These are phyloP conservation scores for Oreortyx pictus DNA, from an alignment of 2,797 vertebrate species.

Conservation along the genomic window DNA sequence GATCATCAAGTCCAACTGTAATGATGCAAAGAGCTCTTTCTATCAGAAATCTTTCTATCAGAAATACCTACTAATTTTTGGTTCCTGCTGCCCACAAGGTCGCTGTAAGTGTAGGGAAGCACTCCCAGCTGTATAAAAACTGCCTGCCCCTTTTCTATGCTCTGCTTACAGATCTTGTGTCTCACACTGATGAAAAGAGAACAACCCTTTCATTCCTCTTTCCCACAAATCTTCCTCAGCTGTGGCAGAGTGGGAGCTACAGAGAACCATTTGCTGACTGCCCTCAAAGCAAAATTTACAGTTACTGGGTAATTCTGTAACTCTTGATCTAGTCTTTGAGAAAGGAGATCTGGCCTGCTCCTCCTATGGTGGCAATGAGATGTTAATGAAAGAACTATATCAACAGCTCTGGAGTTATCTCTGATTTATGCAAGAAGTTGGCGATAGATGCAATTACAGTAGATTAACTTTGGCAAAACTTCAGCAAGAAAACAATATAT, in stretches of 20 bases:
- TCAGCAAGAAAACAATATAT: slow-evolving; percentile 9
- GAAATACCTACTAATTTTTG: background rate
- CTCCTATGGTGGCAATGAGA: slow-evolving; percentile 13
- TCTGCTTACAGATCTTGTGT: background rate
- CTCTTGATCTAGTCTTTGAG: background rate
- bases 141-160: background rate
- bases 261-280: rapidly evolving
- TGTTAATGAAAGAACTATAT: slow-evolving; percentile 35
- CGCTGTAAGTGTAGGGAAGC: background rate
- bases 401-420: slow-evolving; percentile 37
- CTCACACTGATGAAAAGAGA: background rate
- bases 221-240: background rate
- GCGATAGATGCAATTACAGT: slow-evolving; percentile 12
- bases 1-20: background rate
- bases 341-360: background rate
- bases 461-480: slow-evolving; percentile 41
- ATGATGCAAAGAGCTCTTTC: background rate
- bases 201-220: rapidly evolving
- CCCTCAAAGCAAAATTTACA: background rate
- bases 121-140: background rate
- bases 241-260: background rate
- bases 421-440: slow-evolving; percentile 37
- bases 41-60: too few relatives aligned
- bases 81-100: background rate
- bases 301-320: slow-evolving; percentile 51